phyloP scores from a whole-genome alignment of 2,113 vertebrate species.

The Neomonachus schauinslandi region DNA sequence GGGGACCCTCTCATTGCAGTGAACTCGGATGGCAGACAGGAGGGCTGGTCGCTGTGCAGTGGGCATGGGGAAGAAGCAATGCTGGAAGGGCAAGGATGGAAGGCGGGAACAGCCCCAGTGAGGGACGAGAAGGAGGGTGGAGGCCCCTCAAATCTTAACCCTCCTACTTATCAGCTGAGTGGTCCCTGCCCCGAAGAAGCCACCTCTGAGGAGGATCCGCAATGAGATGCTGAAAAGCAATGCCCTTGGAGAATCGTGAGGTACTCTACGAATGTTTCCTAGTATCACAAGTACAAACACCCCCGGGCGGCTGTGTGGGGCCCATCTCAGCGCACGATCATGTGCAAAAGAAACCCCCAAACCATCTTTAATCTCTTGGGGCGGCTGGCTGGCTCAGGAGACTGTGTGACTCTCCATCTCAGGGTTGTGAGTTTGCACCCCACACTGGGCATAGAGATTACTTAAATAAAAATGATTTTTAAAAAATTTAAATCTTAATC shows the following conservation, averaged over 20 bases:
- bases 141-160: neutral
- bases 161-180: neutral
- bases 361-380: neutral
- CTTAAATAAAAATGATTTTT: neutral
- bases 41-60: rapidly evolving
- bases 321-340: neutral
- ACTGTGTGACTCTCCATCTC: neutral
- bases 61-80: rapidly evolving
- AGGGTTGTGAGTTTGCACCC: neutral
- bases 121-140: neutral
- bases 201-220: neutral
- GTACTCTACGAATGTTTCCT: neutral
- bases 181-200: neutral
- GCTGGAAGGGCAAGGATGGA: neutral
- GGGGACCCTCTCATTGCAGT: neutral
- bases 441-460: neutral
- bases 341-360: neutral
- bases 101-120: neutral
- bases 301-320: neutral
- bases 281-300: neutral
- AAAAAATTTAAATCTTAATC: neutral
- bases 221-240: neutral
- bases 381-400: neutral
- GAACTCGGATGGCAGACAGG: neutral
- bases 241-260: neutral